phyloP scores from a whole-genome alignment of 2,113 vertebrate genomes.

The Prochilodus magdalenae region DNA sequence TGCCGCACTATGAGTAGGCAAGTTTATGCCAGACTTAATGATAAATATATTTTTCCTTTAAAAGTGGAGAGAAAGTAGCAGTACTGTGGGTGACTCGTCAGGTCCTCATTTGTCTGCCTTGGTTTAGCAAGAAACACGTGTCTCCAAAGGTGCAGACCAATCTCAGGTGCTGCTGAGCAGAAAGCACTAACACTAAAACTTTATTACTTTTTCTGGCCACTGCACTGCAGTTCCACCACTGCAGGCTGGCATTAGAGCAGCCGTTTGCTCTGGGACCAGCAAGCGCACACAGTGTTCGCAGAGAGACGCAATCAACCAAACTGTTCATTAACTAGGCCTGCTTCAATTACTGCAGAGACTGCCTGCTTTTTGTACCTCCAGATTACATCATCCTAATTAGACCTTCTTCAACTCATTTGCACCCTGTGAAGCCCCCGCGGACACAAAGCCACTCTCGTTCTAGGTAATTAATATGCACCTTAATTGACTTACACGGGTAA shows the following conservation, averaged over 20 bases:
- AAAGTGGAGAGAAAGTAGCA: too few relatives aligned
- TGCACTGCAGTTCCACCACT: slow-evolving; percentile 12
- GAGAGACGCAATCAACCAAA: neutral
- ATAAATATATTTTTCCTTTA: too few relatives aligned
- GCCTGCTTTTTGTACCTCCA: slow-evolving; percentile 27
- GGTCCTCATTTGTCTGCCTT: neutral
- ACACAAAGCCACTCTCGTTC: slow-evolving; percentile 40
- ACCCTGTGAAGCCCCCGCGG: slow-evolving; percentile 29
- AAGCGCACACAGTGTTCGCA: neutral
- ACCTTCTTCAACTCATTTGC: slow-evolving; percentile 45
- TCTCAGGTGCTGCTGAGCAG: slow-evolving; percentile 21
- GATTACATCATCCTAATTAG: slow-evolving; percentile 52
- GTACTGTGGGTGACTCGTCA: neutral
- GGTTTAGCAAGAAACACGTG: slow-evolving; percentile 2
- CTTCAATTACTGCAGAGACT: slow-evolving; percentile 38
- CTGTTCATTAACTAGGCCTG: slow-evolving; percentile 20
- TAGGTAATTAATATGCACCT: slow-evolving; percentile 52
- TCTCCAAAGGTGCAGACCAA: neutral
- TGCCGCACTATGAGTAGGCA: too few relatives aligned
- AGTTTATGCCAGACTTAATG: too few relatives aligned
- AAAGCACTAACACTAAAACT: slow-evolving; percentile 42
- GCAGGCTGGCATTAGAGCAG: neutral
- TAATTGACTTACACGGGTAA: slow-evolving; percentile 50
- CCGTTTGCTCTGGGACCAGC: neutral
- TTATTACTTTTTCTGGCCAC: slow-evolving; percentile 44